Evolutionary conservation across 2,797 vertebrate species (phyloP).

Genomic region (Microcaecilia unicolor): DNA sequence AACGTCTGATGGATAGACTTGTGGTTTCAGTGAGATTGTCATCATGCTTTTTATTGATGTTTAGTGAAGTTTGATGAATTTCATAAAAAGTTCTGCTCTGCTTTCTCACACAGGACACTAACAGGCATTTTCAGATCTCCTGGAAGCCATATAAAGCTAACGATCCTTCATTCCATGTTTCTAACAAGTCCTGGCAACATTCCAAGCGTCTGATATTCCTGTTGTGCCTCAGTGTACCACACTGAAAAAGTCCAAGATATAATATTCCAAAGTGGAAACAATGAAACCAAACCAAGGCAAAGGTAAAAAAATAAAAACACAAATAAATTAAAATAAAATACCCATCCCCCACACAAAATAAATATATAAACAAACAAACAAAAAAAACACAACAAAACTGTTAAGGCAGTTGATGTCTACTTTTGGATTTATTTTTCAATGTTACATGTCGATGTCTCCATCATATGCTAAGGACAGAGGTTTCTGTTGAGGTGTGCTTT

Average conservation of each 20-base stretch:
- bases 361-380: too few relatives aligned
- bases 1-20: slow-evolving; percentile 48
- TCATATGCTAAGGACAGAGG: slow-evolving; percentile 92
- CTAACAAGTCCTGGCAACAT: too few relatives aligned
- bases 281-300: slow-evolving; percentile 14
- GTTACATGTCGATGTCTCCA: slow-evolving; percentile 91
- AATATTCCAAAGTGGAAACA: slow-evolving; percentile 2
- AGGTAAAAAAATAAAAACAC: slow-evolving; percentile 14
- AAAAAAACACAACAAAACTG: slow-evolving; percentile 51
- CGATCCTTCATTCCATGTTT: too few relatives aligned
- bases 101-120: slow-evolving; percentile 46
- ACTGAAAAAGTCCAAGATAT: too few relatives aligned
- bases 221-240: too few relatives aligned
- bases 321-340: slow-evolving; percentile 23
- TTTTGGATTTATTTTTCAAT: slow-evolving; percentile 50
- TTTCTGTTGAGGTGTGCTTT: slow-evolving; percentile 83
- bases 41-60: slow-evolving; percentile 41
- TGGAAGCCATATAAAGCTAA: too few relatives aligned
- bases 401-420: slow-evolving; percentile 67
- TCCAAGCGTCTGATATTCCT: too few relatives aligned
- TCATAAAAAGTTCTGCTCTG: slow-evolving; percentile 21
- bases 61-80: slow-evolving; percentile 35
- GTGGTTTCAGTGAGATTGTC: slow-evolving; percentile 55
- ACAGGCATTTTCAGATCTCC: slow-evolving; percentile 31
- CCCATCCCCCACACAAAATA: slow-evolving; percentile 42